Evolutionary conservation across 2,888 invertebrate species (phyloP), one percentile per base, ranked within the genome.

Genomic region (Pyrocoelia pectoralis): DNA sequence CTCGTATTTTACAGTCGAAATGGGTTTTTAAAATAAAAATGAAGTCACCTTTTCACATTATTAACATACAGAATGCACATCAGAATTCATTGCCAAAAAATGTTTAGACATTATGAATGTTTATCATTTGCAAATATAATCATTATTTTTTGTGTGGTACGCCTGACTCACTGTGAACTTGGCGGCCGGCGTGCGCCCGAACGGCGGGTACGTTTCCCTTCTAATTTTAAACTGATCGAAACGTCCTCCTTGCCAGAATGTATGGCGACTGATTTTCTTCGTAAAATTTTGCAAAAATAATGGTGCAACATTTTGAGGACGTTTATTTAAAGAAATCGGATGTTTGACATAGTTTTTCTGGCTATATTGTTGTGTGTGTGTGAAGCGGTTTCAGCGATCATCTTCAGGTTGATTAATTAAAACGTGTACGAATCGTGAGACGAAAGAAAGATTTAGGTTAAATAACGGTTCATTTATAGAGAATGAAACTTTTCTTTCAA

Each of bases 371-470:
- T n/a, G n/a, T n/a, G n/a, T n/a, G n/a, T n/a, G n/a, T n/a, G n/a
- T n/a, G n/a, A n/a, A n/a, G n/a, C n/a, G n/a, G n/a, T n/a, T n/a
- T n/a, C 24, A 24, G 8, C 3, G 8, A 24, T 24, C 3, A 24
- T 24, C 8, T 24, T 5, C 8, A 24, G n/a, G n/a, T n/a, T n/a
- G n/a, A n/a, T n/a, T 24, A 24, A 24, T 24, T 24, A 24, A 24
- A 24, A 24, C 24, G 3, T 8, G 8, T 24, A 24, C n/a, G 24
- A 41, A 43, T 43, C 12, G 40, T 12, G n/a, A 13, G 17, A 18
- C 17, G 41, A 54, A 43, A 15, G 24, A 12, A 15, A 14, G 33
- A 48, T 56, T 24, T 33, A 10, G 40, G 56, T 50, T 41, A 38
- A 50, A 50, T 41, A 49, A 40, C 38, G 19, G 24, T 28, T 56